Evolutionary conservation across 2,797 vertebrate species (phyloP), one percentile per base, ranked within the genome.

Genomic region (Phoeniculus purpureus): DNA sequence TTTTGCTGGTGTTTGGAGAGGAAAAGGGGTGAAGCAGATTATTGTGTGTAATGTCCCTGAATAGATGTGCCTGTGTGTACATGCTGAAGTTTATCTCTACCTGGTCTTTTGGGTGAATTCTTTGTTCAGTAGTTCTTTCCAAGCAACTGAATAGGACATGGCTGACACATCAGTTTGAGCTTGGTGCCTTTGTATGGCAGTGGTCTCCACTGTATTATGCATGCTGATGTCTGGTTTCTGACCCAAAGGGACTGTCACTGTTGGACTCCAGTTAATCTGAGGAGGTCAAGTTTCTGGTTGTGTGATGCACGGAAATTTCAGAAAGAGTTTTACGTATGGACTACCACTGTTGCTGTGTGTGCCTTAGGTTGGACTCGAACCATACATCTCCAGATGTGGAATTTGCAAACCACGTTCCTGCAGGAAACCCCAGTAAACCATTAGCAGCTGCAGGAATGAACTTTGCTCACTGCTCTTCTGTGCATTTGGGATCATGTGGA

Each of bases 401-500:
- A 54, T 29, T 71, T 60, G 51, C 37, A 64, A 79, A 61, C 19
- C 26, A 37, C 12, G 9, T 71, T 70, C 10, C 51, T 91, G 45
- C 71, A 70, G 71, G 82, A 91, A 55, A 23, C 34, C 11, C n/a
- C 16, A 51, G 1, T 34, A 37, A 87, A 29, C 12, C 5, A 1
- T 29, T 79, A n/a, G 16, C 52, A 56, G 45, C 50, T 47, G 55
- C 40, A 2, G 10, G 47, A 79, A 21, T 56, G 43, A 79, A 56
- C 43, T 67, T 56, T 62, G 26, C 45, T 85, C 26, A 0, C 31
- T 54, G n/a, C 15, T 66, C 0, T 64, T 50, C 22, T 51, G 7
- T 3, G 3, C 73, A 2, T 54, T 58, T 1, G 4, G 51, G 32
- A n/a, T 70, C 56, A 61, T 20, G 10, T 16, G 1, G 0, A 0